phyloP scores from a whole-genome alignment of 2,888 invertebrate genomes.

The Cactoblastis cactorum region DNA sequence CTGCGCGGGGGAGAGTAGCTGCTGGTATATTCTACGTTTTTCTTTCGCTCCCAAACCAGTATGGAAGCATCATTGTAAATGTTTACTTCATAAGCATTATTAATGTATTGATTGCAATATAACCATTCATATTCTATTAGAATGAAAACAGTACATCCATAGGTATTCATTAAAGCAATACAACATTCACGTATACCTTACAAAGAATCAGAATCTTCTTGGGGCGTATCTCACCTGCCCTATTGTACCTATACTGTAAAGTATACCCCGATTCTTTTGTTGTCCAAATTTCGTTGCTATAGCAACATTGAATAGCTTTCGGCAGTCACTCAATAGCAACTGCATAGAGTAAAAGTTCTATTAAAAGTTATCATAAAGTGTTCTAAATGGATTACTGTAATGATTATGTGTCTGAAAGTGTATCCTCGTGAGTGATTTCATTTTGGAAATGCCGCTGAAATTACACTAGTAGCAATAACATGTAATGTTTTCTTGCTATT shows the following conservation, averaged over 20 bases:
- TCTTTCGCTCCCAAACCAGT: no score
- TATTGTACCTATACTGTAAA: no score
- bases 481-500: conserved; percentile 3
- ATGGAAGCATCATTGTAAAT: no score
- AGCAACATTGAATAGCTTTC: conserved; percentile 66
- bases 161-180: not conserved
- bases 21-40: no score
- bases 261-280: conserved; percentile 37
- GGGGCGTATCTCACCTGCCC: conserved; percentile 4
- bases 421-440: conserved; percentile 20
- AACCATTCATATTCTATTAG: no score
- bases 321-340: conserved; percentile 1
- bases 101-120: no score
- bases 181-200: not conserved
- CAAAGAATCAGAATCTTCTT: not conserved
- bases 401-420: conserved; percentile 17
- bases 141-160: no score
- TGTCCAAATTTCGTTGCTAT: conserved; percentile 57
- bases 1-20: no score
- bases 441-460: conserved; percentile 17
- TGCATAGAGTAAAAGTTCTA: not conserved
- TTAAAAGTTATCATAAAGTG: not conserved
- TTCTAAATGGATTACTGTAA: conserved; percentile 17
- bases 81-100: no score
- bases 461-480: not conserved